Evolutionary conservation across 2,113 vertebrate species (phyloP).

Genomic region (Malurus melanocephalus): DNA sequence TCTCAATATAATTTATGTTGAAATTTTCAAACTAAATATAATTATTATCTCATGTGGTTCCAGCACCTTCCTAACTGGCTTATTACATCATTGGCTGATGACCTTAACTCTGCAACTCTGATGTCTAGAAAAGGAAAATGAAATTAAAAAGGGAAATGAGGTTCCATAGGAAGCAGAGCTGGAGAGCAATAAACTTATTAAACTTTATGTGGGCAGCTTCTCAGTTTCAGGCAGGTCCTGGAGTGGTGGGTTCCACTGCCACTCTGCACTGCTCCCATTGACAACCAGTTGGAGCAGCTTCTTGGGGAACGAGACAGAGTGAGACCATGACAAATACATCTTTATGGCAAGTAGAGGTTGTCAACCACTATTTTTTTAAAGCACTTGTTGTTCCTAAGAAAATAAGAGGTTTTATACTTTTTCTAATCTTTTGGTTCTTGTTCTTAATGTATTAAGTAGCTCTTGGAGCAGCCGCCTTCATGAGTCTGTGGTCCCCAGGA

Average conservation of each 20-base stretch:
- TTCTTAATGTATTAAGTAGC: background rate
- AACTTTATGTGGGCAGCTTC: background rate
- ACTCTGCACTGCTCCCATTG: background rate
- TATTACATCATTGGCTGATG: background rate
- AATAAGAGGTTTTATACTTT: background rate
- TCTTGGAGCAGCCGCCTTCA: background rate
- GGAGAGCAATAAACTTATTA: background rate
- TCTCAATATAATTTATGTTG: background rate
- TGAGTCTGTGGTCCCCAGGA: background rate
- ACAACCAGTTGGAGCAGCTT: background rate
- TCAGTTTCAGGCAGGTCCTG: background rate
- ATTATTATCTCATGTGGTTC: background rate
- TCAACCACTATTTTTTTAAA: background rate
- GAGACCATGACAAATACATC: background rate
- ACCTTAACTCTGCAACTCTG: background rate
- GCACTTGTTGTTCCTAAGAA: background rate
- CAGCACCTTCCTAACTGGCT: background rate
- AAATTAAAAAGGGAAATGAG: constrained; percentile 26
- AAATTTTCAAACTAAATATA: background rate
- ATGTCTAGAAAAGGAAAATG: background rate
- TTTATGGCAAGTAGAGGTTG: background rate
- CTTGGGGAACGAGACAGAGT: background rate
- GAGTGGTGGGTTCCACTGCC: accelerated
- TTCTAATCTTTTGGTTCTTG: background rate
- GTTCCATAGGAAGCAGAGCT: background rate